Evolutionary conservation across 2,888 invertebrate genomes (phyloP), one percentile per base, ranked within the genome.

Genomic region (Dryococelus australis): DNA sequence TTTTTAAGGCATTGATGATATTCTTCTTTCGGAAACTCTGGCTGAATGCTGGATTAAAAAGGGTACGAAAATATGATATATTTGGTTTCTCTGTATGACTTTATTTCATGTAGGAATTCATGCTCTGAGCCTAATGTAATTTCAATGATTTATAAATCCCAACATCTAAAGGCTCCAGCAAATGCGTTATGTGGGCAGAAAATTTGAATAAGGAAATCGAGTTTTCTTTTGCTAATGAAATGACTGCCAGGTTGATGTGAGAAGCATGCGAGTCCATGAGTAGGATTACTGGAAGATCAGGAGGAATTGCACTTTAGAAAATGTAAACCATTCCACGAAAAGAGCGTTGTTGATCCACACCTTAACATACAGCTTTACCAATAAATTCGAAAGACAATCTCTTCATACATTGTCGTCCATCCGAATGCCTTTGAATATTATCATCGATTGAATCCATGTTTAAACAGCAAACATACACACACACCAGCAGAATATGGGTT

Each of bases 401-500:
- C 27, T 85, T 85, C 35, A 13, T 53, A 65, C 0, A 35, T 28
- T 53, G 43, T 85, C 65, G 85, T 26, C 5, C 20, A 12, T 65
- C 16, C 35, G 9, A 27, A 83, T 35, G 12, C 83, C 85, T 85
- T 85, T 85, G 27, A 85, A 85, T 16, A 35, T 78, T 88, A 85
- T 87, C 78, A 86, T 81, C 43, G 83, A 84, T 28, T 47, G 81
- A 80, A 87, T 87, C 53, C 87, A 88, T 53, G 86, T 85, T 43
- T 83, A 85, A 84, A 88, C 43, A 24, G 86, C 86, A 84, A 24
- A 85, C 86, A 84, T 80, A 89, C 87, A 86, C 89, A 89, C 89
- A 90, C 65, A 88, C 88, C 84, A 89, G 53, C 65, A 89, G 86
- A 87, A 89, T 90, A 27, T 89, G 88, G 26, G 89, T 89, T 88